These are phyloP conservation scores for Achatina immaculata DNA, from an alignment of 1,140 invertebrate species.

Conservation along the genomic window DNA sequence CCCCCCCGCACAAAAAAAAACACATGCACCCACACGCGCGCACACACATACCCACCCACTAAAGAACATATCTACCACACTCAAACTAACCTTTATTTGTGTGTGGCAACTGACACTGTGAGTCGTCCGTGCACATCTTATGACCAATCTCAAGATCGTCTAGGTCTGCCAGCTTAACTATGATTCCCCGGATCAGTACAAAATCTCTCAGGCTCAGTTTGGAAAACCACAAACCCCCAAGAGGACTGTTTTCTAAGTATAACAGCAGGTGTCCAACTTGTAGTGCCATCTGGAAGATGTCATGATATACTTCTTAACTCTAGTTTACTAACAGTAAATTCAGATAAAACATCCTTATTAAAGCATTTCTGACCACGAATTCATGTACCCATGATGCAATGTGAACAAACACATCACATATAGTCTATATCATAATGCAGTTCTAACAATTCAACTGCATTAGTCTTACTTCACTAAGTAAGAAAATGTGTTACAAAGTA, in stretches of 20 bases:
- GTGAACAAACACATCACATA: background rate
- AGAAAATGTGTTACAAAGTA: no score
- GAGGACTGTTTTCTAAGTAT: slow-evolving; percentile 51
- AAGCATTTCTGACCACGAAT: background rate
- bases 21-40: no score
- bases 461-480: no score
- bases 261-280: slow-evolving; percentile 48
- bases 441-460: no score
- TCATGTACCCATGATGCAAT: background rate
- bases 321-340: background rate
- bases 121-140: slow-evolving; percentile 38
- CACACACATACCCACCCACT: no score
- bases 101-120: slow-evolving; percentile 39
- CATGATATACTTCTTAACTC: background rate
- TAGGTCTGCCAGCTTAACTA: slow-evolving; percentile 52
- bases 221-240: slow-evolving; percentile 50
- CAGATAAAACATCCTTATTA: background rate
- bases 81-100: background rate
- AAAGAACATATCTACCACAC: no score
- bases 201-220: slow-evolving; percentile 51
- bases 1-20: no score
- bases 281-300: slow-evolving; percentile 46
- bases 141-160: slow-evolving; percentile 51
- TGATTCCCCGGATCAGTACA: slow-evolving; percentile 41
- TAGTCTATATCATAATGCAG: no score